Conservation (phyloP, 2,113 vertebrate species). For the Gobiocypris rarus region DNA sequence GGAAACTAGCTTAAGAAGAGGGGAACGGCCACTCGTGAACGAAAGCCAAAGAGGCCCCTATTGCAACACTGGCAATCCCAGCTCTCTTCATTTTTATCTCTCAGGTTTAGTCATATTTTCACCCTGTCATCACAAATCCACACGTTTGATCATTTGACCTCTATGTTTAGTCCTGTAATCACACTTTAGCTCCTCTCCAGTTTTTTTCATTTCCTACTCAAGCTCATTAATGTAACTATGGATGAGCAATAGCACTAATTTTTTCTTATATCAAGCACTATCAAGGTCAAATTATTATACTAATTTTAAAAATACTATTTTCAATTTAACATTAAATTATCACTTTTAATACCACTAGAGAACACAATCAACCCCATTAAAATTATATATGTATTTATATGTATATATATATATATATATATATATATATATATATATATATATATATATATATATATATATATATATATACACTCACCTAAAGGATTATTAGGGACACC, state of each 20-base stretch:
- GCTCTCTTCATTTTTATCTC: constrained; percentile 15
- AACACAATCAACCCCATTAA: neutral
- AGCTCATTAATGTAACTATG: neutral
- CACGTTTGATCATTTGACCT: constrained; percentile 26
- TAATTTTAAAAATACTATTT: neutral
- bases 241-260: neutral
- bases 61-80: constrained; percentile 26
- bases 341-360: neutral
- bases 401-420: too few species aligned
- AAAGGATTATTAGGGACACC: too few species aligned
- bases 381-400: too few species aligned
- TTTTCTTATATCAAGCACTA: neutral
- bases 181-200: neutral
- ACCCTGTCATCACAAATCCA: constrained; percentile 10
- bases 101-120: constrained; percentile 27
- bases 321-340: neutral
- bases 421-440: too few species aligned
- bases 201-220: neutral
- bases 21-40: constrained; percentile 54
- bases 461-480: too few species aligned
- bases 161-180: neutral
- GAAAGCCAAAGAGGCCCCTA: constrained; percentile 57
- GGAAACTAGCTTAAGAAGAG: constrained; percentile 68
- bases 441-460: too few species aligned
- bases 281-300: neutral